These are phyloP conservation scores for Noctuana brunneofusca DNA, from an alignment of 2,888 invertebrate species.

Conservation along the genomic window DNA sequence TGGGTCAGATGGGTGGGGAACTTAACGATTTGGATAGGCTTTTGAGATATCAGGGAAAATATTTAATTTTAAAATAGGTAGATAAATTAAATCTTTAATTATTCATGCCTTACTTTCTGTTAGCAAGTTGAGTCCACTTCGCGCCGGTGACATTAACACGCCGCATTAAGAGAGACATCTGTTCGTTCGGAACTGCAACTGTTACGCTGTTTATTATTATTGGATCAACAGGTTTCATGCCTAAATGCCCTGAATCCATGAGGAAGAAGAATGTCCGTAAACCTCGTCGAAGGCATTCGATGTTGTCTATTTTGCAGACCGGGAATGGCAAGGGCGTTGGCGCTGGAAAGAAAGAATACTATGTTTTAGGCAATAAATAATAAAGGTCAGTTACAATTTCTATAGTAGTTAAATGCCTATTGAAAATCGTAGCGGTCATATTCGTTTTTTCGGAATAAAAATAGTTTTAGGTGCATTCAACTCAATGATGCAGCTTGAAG, in stretches of 20 bases:
- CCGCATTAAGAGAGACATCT: constrained; percentile 64
- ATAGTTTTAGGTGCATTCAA: constrained; percentile 10
- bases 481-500: constrained; percentile 8
- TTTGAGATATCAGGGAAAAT: background rate
- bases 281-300: constrained; percentile 69
- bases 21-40: background rate
- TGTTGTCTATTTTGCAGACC: constrained; percentile 61
- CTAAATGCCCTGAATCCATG: constrained; percentile 66
- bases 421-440: background rate
- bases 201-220: constrained; percentile 63
- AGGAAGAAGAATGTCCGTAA: constrained; percentile 72
- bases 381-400: too few relatives aligned
- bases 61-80: background rate
- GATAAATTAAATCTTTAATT: background rate
- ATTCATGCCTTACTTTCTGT: constrained; percentile 57
- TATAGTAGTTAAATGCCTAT: too few relatives aligned
- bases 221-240: constrained; percentile 70
- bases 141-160: constrained; percentile 72
- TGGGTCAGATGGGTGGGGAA: background rate
- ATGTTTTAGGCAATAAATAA: too few relatives aligned
- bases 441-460: constrained; percentile 11
- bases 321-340: constrained; percentile 66
- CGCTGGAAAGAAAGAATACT: constrained; percentile 34
- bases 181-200: constrained; percentile 61
- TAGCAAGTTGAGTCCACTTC: constrained; percentile 66